These are phyloP conservation scores for Pholis gunnellus DNA, from an alignment of 2,113 vertebrate species.

Conservation along the genomic window DNA sequence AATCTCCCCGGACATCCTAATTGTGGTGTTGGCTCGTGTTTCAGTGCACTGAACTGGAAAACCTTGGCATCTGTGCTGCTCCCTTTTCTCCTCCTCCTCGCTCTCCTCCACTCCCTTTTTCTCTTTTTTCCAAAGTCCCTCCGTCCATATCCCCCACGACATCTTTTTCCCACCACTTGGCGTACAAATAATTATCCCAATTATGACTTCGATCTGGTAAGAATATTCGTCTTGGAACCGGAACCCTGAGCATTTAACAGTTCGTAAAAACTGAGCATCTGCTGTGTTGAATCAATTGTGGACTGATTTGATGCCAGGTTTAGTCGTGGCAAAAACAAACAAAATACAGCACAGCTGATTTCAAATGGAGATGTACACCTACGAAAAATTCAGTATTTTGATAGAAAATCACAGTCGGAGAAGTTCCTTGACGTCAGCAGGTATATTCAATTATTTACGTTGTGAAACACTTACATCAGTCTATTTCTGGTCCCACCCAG, in stretches of 20 bases:
- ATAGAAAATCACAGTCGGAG: not conserved
- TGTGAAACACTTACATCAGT: not conserved
- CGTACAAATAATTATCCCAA: not conserved
- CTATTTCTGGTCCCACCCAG: conserved; percentile 8
- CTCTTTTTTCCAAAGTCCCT: conserved; percentile 25
- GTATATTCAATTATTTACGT: not conserved
- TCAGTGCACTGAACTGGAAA: conserved; percentile 70
- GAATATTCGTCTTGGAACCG: conserved; percentile 15
- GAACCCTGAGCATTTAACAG: not conserved
- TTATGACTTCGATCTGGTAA: conserved; percentile 9
- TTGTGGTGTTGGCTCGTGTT: conserved; percentile 67
- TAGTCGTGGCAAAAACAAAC: not conserved
- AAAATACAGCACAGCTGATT: not conserved
- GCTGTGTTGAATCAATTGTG: conserved; percentile 14
- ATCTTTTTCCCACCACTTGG: not conserved
- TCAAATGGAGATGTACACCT: not conserved
- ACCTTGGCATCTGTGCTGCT: conserved; percentile 60
- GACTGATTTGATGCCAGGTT: not conserved
- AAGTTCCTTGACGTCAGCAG: not conserved
- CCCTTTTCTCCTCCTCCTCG: conserved; percentile 12
- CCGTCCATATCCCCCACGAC: not conserved
- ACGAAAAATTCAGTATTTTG: not conserved
- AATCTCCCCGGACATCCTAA: conserved; percentile 65
- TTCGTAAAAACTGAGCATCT: conserved; percentile 30
- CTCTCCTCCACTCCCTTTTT: conserved; percentile 19